A percentile compares a stretch with the other conserved stretches of the same genome.
Conservation (phyloP, 2,888 invertebrate genomes). For the Lepidochitona cinerea region DNA sequence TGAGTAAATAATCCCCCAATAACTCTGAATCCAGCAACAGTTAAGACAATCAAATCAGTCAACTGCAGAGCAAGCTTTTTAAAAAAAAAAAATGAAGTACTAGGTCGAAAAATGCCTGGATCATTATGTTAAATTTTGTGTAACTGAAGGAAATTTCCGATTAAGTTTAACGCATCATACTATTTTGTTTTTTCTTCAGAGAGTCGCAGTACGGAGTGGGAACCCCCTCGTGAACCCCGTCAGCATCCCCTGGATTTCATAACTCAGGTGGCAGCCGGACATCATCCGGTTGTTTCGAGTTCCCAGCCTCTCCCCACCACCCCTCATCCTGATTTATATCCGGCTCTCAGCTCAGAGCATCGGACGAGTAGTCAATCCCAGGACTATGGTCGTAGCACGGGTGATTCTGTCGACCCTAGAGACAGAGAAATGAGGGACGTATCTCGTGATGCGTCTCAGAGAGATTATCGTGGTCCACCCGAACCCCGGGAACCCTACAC, state of each 20-base stretch:
- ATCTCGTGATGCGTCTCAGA: background rate
- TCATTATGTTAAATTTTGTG: too few species aligned
- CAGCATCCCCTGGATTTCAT: slow-evolving; percentile 5
- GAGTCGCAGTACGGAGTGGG: background rate
- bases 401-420: background rate
- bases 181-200: background rate
- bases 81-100: too few species aligned
- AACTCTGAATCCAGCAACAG: too few species aligned
- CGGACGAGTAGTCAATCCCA: background rate
- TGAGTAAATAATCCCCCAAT: too few species aligned
- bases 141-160: too few species aligned
- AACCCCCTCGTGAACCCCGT: background rate
- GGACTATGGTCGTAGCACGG: background rate
- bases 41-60: too few species aligned
- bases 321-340: slow-evolving; percentile 16
- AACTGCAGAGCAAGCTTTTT: too few species aligned
- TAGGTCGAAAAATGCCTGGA: too few species aligned
- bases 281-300: slow-evolving; percentile 6
- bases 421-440: slow-evolving; percentile 4
- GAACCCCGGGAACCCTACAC: background rate
- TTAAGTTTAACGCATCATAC: too few species aligned
- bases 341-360: background rate
- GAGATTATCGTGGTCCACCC: background rate
- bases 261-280: slow-evolving; percentile 10
- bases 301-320: slow-evolving; percentile 12